Base-by-base conservation (phyloP, 2,888 invertebrate genomes). In the Polyploca ridens region DNA sequence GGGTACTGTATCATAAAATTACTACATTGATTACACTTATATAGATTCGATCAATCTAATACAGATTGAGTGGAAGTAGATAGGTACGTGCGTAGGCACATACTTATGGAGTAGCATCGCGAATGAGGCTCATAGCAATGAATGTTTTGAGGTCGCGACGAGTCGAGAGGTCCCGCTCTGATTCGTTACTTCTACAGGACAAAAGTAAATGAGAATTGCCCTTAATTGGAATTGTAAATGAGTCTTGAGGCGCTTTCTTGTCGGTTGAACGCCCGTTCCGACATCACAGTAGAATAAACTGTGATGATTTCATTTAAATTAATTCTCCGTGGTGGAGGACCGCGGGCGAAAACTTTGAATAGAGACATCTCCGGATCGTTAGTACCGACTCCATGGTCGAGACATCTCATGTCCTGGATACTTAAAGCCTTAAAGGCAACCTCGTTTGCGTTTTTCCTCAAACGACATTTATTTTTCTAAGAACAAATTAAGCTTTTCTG, bases 141-240 rank as follows among this genome's bases (percentile, higher is more conserved):
- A 74, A 73, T 78, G 73, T 79, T 81, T 77, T 75, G 79, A 74
- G 79, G 76, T 75, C 72, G 71, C 72, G 70, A 71, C 71, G 74
- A 79, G 76, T 71, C 77, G 76, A 79, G 78, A 79, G 77, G 79
- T 74, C 73, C 74, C 73, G 78, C 77, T 80, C 77, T 86, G 88
- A 86, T 88, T 90, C 88, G 88, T 88, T 86, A 86, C 87, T 87
- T 85, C 79, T 83, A 82, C 84, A 86, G 88, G 85, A 89, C 88
- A 90, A 89, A 90, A 90, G 90, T 90, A 91, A 93, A 92, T 89
- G 91, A 90, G 90, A 89, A 91, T 90, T 87, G 89, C 87, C 88
- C 89, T 88, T 91, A 92, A 92, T 93, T 93, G 90, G 90, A 93
- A 92, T 93, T 91, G 91, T 91, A 93, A 92, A 93, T 92, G 91